phyloP scores from a whole-genome alignment of 2,113 vertebrate genomes.

The Carlito syrichta region DNA sequence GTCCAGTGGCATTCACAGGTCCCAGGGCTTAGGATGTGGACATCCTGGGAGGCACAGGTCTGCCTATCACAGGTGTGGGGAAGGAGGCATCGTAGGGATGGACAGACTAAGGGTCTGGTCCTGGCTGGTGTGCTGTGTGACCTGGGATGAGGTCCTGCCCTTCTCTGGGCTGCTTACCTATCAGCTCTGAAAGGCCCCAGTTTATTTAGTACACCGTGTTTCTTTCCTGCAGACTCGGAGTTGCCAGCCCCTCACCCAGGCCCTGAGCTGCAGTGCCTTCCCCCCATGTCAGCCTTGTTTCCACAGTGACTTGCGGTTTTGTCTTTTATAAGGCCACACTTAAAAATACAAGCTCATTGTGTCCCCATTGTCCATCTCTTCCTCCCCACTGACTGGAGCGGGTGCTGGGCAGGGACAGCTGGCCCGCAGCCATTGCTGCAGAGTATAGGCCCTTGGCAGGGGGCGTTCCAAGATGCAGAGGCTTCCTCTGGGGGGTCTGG shows the following conservation, averaged over 20 bases:
- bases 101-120: neutral
- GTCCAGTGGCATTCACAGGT: neutral
- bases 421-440: neutral
- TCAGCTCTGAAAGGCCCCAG: neutral
- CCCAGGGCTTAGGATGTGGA: neutral
- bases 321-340: conserved; percentile 29
- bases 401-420: neutral
- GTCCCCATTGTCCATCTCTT: conserved; percentile 44
- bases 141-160: neutral
- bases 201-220: neutral
- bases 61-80: neutral
- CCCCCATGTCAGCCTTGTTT: neutral
- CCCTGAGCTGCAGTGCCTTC: neutral
- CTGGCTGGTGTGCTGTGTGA: neutral
- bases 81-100: neutral
- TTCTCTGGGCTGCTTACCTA: neutral
- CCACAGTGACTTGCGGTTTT: neutral
- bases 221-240: neutral
- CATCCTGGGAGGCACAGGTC: neutral
- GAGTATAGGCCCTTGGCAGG: neutral
- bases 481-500: neutral
- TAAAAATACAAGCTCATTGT: conserved; percentile 24
- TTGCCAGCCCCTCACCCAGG: neutral
- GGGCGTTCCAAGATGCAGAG: neutral
- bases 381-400: neutral